A percentile compares a stretch with the other conserved stretches of the same genome.
These are phyloP conservation scores for Aurelia aurita complex sp. Pacific DNA, from an alignment of 30 jellyfish, hydroid and myxozoan species.

Conservation along the genomic window DNA sequence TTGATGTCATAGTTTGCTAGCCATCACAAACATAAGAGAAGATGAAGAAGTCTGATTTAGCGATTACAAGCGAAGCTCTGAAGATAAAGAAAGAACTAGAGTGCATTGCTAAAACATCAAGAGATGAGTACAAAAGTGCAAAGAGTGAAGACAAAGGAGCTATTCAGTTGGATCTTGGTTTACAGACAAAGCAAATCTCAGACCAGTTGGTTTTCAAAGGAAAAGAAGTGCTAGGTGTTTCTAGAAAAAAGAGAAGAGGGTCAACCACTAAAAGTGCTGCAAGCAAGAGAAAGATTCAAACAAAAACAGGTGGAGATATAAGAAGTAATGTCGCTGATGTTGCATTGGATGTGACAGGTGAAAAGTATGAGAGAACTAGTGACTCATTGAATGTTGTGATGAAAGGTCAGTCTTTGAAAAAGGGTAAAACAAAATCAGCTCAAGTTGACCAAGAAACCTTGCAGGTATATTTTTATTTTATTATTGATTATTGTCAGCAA, in stretches of 20 bases:
- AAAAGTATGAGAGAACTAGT: background rate
- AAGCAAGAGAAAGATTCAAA: background rate
- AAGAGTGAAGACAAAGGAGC: constrained; percentile 18
- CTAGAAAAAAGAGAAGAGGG: constrained; percentile 44
- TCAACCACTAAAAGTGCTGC: background rate
- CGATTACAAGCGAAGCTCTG: constrained; percentile 12
- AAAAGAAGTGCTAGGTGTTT: constrained; percentile 52
- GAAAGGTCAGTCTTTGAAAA: constrained; percentile 25
- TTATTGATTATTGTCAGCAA: too few species aligned
- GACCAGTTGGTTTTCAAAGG: constrained; percentile 29
- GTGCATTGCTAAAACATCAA: constrained; percentile 34
- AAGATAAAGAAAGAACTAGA: constrained; percentile 50
- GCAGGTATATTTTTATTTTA: too few species aligned
- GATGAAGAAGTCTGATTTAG: constrained; percentile 26
- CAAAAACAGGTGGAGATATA: background rate
- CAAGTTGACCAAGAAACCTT: too few species aligned
- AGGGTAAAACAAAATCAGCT: too few species aligned
- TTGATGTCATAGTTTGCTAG: too few species aligned
- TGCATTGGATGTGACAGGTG: background rate
- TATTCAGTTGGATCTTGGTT: constrained; percentile 22
- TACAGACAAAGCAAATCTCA: constrained; percentile 7
- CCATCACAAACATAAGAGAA: too few species aligned
- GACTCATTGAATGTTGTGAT: constrained; percentile 25
- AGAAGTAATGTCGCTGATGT: background rate
- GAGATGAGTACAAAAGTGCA: constrained; percentile 43